Conservation (phyloP, 2,888 invertebrate genomes). For the Camponotus fellah region DNA sequence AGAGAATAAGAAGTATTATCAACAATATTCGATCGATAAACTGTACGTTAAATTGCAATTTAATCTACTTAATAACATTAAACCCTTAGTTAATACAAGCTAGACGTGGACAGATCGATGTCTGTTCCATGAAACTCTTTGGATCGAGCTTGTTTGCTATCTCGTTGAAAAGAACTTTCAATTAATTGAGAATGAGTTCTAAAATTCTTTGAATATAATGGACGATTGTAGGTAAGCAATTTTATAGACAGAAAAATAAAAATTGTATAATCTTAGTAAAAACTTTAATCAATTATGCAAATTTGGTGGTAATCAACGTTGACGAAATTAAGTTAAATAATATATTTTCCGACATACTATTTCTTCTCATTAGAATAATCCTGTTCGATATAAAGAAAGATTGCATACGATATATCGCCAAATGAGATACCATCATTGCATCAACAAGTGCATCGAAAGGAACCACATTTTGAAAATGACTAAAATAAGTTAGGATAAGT, state of each 20-base stretch:
- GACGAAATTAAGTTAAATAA: background rate
- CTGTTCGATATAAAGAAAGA: background rate
- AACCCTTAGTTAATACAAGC: background rate
- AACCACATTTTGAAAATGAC: constrained; percentile 21
- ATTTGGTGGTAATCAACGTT: background rate
- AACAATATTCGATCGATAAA: background rate
- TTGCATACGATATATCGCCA: background rate
- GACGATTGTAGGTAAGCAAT: background rate
- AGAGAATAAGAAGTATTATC: background rate
- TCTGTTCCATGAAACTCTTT: constrained; percentile 26
- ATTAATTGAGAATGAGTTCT: background rate
- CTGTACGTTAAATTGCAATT: background rate
- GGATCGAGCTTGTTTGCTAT: background rate
- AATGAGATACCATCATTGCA: background rate
- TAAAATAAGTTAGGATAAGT: background rate
- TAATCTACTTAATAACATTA: constrained; percentile 22
- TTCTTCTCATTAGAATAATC: background rate
- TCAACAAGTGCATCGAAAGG: background rate
- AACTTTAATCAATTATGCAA: background rate
- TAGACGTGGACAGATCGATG: background rate
- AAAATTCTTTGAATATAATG: background rate
- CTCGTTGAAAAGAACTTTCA: constrained; percentile 13
- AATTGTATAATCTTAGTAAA: background rate
- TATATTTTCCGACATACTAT: background rate
- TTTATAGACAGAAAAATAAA: background rate